Evolutionary conservation across 2,888 invertebrate species (phyloP).

Genomic region (Drosophila anomelani): DNA sequence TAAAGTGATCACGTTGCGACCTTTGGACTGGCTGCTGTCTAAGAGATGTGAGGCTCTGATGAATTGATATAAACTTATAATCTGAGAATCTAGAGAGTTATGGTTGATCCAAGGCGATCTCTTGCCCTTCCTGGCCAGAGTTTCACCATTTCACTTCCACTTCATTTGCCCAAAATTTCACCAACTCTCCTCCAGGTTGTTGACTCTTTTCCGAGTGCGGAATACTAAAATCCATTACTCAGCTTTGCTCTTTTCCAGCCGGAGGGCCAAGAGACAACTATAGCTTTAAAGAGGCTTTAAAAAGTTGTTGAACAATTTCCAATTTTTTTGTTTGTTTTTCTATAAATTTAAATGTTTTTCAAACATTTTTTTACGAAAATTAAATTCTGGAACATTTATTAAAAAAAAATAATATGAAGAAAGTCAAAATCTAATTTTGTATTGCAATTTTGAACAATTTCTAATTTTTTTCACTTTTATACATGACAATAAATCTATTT

Average conservation of each 20-base stretch:
- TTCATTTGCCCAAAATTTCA: conserved; percentile 68
- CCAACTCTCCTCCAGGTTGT: conserved; percentile 60
- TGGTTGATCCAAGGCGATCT: not conserved
- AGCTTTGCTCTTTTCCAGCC: conserved; percentile 9
- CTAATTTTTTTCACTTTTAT: not conserved
- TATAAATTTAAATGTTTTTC: no score
- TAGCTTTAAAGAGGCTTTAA: no score
- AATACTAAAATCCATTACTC: conserved; percentile 35
- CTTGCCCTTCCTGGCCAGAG: conserved; percentile 26
- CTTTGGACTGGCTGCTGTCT: conserved; percentile 21
- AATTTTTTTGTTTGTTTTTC: no score
- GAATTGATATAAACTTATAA: conserved; percentile 7
- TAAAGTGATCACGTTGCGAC: conserved; percentile 27
- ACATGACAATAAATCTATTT: not conserved
- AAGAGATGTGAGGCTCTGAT: conserved; percentile 3
- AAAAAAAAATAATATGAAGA: not conserved
- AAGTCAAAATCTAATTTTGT: not conserved
- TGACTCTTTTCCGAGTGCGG: conserved; percentile 54
- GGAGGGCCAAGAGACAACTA: not conserved
- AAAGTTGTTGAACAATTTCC: not conserved
- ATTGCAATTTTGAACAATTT: not conserved
- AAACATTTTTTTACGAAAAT: no score
- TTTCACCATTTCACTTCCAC: conserved; percentile 45
- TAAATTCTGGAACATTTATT: no score
- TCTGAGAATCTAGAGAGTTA: conserved; percentile 11